Evolutionary conservation across 2,113 vertebrate species (phyloP).

Genomic region (Cyanoliseus patagonus): DNA sequence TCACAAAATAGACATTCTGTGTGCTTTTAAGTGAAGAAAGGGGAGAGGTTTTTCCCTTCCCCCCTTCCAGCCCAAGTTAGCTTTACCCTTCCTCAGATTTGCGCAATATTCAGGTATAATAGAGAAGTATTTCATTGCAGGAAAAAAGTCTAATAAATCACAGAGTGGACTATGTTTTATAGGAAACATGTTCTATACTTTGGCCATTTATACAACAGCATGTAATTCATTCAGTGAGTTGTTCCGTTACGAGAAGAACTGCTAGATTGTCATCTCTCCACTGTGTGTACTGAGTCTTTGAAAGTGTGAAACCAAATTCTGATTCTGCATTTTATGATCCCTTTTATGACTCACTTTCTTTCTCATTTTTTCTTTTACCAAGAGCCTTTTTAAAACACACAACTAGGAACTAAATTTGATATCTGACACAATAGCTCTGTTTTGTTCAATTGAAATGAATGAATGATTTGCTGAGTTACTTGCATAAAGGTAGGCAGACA

Average conservation of each 20-base stretch:
- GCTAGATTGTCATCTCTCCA: neutral
- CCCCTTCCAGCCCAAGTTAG: neutral
- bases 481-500: neutral
- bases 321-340: neutral
- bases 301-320: neutral
- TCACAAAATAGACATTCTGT: neutral
- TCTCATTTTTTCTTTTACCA: neutral
- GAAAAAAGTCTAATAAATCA: slow-evolving; percentile 47
- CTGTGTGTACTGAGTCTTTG: neutral
- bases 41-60: accelerated
- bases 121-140: neutral
- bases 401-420: neutral
- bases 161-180: neutral
- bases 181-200: slow-evolving; percentile 3
- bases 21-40: neutral
- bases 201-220: slow-evolving; percentile 32
- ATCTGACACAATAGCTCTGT: neutral
- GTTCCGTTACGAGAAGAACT: neutral
- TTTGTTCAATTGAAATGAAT: slow-evolving; percentile 11
- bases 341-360: neutral
- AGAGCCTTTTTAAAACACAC: neutral
- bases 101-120: slow-evolving; percentile 1
- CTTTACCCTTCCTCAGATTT: slow-evolving; percentile 17
- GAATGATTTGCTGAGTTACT: neutral
- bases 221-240: neutral